Evolutionary conservation across 2,888 invertebrate genomes (phyloP).

Genomic region (Lochmaea crataegi): DNA sequence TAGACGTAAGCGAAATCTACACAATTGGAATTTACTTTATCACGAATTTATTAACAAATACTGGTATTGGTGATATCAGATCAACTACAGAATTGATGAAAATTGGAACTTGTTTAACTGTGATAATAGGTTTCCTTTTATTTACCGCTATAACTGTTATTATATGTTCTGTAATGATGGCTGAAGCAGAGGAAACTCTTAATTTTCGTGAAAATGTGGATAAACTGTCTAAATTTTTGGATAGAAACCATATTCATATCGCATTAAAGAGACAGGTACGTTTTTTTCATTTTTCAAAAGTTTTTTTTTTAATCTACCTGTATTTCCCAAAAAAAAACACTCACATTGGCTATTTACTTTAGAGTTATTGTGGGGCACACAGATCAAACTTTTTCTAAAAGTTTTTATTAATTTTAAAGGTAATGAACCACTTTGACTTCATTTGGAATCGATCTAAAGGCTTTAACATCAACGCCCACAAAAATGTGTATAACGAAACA

Average conservation of each 20-base stretch:
- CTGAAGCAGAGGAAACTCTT: conserved; percentile 21
- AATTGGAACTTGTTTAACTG: conserved; percentile 21
- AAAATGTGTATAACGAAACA: conserved; percentile 11
- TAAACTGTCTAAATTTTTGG: conserved; percentile 28
- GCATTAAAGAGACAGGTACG: conserved; percentile 33
- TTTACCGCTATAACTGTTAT: conserved; percentile 27
- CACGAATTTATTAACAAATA: conserved; percentile 34
- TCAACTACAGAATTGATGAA: conserved; percentile 15
- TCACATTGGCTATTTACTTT: too few relatives aligned
- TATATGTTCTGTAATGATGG: conserved; percentile 26
- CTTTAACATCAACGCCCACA: background rate
- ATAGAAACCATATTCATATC: conserved; percentile 20
- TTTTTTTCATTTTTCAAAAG: background rate
- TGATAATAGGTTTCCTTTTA: conserved; percentile 35
- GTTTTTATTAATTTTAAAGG: conserved; percentile 24
- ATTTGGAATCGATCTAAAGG: conserved; percentile 37
- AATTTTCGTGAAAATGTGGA: conserved; percentile 27
- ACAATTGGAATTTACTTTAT: conserved; percentile 28
- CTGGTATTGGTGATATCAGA: conserved; percentile 32
- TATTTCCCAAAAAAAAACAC: background rate
- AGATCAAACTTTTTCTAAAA: too few relatives aligned
- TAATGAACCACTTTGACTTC: conserved; percentile 33
- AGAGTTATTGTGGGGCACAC: too few relatives aligned
- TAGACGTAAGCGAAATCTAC: conserved; percentile 33
- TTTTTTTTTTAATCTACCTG: background rate